A percentile compares a stretch with the other conserved stretches of the same genome.
Evolutionary conservation across 2,113 vertebrate species (phyloP).

Genomic region (Oryzias melastigma): DNA sequence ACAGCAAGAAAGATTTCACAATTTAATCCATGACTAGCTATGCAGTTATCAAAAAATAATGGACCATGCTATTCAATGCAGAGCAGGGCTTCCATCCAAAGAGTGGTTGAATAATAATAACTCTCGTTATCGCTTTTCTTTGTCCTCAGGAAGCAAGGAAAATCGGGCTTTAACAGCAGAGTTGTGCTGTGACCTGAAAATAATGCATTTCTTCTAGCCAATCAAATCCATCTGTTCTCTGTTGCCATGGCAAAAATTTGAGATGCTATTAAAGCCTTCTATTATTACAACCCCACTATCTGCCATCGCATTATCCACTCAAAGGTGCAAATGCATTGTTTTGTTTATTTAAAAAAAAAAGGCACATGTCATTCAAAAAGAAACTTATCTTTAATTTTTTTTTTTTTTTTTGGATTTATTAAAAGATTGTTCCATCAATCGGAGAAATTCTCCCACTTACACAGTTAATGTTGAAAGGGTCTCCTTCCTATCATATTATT

Average conservation of each 20-base stretch:
- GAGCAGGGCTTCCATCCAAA: conserved; percentile 5
- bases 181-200: conserved; percentile 3
- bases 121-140: conserved; percentile 10
- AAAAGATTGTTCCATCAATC: neutral
- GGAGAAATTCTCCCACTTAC: neutral
- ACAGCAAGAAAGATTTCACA: conserved; percentile 1
- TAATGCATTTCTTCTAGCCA: conserved; percentile 7
- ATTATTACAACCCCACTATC: neutral
- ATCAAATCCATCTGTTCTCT: conserved; percentile 2
- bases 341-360: too few relatives aligned
- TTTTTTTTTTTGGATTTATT: too few relatives aligned
- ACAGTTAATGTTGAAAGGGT: too few relatives aligned
- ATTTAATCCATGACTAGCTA: conserved; percentile 27
- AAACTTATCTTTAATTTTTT: too few relatives aligned
- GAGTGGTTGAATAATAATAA: conserved; percentile 6
- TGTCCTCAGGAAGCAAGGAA: conserved; percentile 11
- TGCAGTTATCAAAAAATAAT: conserved; percentile 31
- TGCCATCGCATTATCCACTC: neutral
- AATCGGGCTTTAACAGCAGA: neutral
- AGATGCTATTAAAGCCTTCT: neutral
- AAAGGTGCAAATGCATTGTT: neutral
- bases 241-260: conserved; percentile 2
- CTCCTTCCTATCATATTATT: neutral
- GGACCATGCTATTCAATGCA: neutral
- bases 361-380: too few relatives aligned